Evolutionary conservation across 2,797 vertebrate species (phyloP).

Genomic region (Odontamblyopus lacepedii): DNA sequence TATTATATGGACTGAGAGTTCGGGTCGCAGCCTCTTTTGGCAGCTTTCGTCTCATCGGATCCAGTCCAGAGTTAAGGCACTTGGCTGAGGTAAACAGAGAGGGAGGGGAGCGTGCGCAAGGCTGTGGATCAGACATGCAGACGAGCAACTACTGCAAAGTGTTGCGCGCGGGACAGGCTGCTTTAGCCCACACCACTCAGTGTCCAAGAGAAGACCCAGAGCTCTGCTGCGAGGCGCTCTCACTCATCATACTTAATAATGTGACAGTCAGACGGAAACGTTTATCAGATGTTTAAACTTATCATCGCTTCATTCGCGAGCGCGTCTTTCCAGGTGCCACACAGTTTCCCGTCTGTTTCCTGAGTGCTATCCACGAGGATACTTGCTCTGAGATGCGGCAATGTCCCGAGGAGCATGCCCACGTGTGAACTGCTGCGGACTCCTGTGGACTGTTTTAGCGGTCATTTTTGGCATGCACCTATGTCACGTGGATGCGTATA

Average conservation of each 20-base stretch:
- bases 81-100: slow-evolving; percentile 55
- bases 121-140: slow-evolving; percentile 55
- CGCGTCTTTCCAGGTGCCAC: slow-evolving; percentile 28
- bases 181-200: slow-evolving; percentile 52
- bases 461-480: slow-evolving; percentile 54
- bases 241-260: slow-evolving; percentile 67
- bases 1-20: neutral
- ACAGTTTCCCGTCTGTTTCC: slow-evolving; percentile 39
- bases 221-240: slow-evolving; percentile 47
- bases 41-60: slow-evolving; percentile 11
- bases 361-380: slow-evolving; percentile 49
- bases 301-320: slow-evolving; percentile 48
- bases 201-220: slow-evolving; percentile 52
- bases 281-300: slow-evolving; percentile 62
- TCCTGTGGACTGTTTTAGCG: slow-evolving; percentile 68
- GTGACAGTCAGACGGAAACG: slow-evolving; percentile 65
- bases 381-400: slow-evolving; percentile 78
- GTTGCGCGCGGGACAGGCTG: slow-evolving; percentile 57
- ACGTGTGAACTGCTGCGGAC: slow-evolving; percentile 69
- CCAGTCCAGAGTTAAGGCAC: slow-evolving; percentile 32
- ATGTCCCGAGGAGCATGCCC: slow-evolving; percentile 79
- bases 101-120: slow-evolving; percentile 61
- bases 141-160: slow-evolving; percentile 64
- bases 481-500: slow-evolving; percentile 73
- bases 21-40: neutral